Evolutionary conservation across 2,888 invertebrate species (phyloP), one percentile per base, ranked within the genome.

Genomic region (Drosophila melanocephala): DNA sequence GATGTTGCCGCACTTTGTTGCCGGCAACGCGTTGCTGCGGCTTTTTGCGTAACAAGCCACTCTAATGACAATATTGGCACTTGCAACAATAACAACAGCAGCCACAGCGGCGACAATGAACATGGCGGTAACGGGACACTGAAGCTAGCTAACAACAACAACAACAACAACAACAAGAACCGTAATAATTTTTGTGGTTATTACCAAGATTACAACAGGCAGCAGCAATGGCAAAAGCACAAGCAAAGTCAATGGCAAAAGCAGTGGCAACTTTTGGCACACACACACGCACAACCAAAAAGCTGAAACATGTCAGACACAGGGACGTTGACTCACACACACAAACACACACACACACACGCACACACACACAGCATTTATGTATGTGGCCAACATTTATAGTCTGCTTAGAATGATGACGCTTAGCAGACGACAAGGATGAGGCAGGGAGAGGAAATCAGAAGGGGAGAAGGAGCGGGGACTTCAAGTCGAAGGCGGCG

Each of bases 11-110:
- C 77, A 81, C 72, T 81, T 69, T 90, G 91, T 84, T 81, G 84
- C 83, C 76, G 68, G 77, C 87, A 84, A 80, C 66, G 72, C 68
- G 65, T 66, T 64, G 75, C 71, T 78, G 88, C 68, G 78, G 86
- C 87, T 85, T 79, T 81, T 77, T 90, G 85, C 81, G 89, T 89
- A 90, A 90, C 87, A 88, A 88, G 89, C 87, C 82, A 90, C 87
- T 88, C 87, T 90, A 88, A 88, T 90, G 91, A 88, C 91, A 88
- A 88, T 88, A 88, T 88, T 90, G 91, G 91, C 87, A 88, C 91
- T 88, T 89, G 89, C 87, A 88, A 84, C 89, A 87, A 89, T 79
- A 90, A 82, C 78, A 82, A 89, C 75, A 80, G 66, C 80, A 79
- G 61, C 63, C 58, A 26, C 65, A 62, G 50, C 65, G 77, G 70